Evolutionary conservation across 2,797 vertebrate genomes (phyloP), one percentile per base, ranked within the genome.

Genomic region (Squalus acanthias): DNA sequence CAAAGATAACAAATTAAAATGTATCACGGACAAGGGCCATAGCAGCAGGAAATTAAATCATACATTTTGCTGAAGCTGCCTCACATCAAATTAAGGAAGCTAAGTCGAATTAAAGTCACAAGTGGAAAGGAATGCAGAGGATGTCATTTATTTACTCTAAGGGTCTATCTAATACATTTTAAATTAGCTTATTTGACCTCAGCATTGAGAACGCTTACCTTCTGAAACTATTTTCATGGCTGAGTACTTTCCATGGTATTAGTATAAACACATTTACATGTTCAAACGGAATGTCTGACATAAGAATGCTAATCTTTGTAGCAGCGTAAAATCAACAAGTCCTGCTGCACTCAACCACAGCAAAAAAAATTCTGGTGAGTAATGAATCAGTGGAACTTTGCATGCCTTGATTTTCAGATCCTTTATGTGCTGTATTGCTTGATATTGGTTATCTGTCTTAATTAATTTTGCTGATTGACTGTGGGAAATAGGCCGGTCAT

Each of bases 161-260:
- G 94, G 69, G 29, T 20, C 33, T 60, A 95, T 76, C 70, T 76
- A 95, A 95, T 76, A 76, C 94, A 95, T 95, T 74, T 95, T 74
- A 74, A 53, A 57, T 95, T 29, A 70, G n/a, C 69, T 74, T 95
- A 74, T 95, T 95, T 95, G 70, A 20, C 94, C 46, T 13, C 94
- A 53, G 70, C 94, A 7, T 60, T 95, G 94, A 50, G 22, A 95
- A 95, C 33, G 15, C n/a, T 95, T 70, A 9, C 70, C 70, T 95
- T 95, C 53, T n/a, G 29, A 29, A 95, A 72, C 94, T 95, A 60
- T 33, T 95, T 95, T 74, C 94, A 95, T 53, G 69, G 94, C 70
- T 95, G 94, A 57, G 26, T 9, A 74, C 69, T 57, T 63, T 72
- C 29, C n/a, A 72, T 57, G 46, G 50, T 57, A 74, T 95, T 95